Base-by-base conservation (phyloP, 1,140 invertebrate genomes). In the Oreohelix idahoensis region DNA sequence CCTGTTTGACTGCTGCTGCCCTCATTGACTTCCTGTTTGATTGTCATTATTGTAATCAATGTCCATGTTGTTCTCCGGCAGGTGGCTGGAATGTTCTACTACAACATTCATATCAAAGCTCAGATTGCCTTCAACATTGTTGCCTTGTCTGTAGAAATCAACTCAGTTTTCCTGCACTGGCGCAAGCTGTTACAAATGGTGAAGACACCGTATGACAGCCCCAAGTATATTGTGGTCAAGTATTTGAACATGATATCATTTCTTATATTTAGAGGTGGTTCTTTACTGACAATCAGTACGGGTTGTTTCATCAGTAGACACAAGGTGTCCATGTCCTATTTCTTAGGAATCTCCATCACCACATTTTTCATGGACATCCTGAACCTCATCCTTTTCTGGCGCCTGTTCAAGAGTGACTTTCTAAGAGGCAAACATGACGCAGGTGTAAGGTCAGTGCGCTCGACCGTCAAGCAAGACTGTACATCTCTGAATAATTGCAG, bases 121-220 rank as follows among this genome's bases (percentile, higher is more conserved):
- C 89, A 87, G 76, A 89, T 92, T 71, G 89, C 83, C 4, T 92
- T 90, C 85, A 92, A 88, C 82, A 74, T 88, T 20, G 70, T 91
- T 17, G 91, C 90, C 8, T 79, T 92, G 23, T 84, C 88, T 81
- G 89, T 89, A 11, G 91, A 92, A 83, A 86, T 92, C 53, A 92
- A 91, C 85, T 90, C 88, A 70, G 89, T 92, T 73, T 92, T 91
- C 83, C 87, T 92, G 8, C 91, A 92, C 81, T 88, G 87, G 45
- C 78, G 91, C 29, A 92, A 92, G 82, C 87, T 92, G 11, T 77
- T 91, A 20, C 90, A 91, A 83, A 89, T 92, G 88, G 32, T 83
- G 4, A 36, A 87, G 29, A 84, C 88, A 0, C 79, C 86, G 32
- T 90, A 84, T 81, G 79, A 88, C 36, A 81, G 86, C 74, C 76